These are phyloP conservation scores for Crotalus viridis DNA, from an alignment of 2,113 vertebrate species.

Conservation along the genomic window DNA sequence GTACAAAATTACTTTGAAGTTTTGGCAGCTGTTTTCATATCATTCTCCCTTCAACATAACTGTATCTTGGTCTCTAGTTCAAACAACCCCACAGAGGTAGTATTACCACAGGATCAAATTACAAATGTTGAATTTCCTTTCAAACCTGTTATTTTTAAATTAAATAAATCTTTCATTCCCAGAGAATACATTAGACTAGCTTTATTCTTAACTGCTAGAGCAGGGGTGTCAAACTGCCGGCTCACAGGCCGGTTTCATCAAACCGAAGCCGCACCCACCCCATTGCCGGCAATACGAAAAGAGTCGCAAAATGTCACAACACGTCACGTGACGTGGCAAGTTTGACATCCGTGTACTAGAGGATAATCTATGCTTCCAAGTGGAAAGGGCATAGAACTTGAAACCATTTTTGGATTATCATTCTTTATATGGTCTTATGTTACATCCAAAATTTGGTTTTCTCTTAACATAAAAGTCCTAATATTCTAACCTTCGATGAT, in stretches of 20 bases:
- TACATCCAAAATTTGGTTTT: not conserved
- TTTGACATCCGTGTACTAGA: not conserved
- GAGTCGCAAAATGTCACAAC: no score
- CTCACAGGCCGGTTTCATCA: no score
- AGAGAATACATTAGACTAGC: not conserved
- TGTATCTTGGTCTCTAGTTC: not conserved
- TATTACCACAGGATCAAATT: not conserved
- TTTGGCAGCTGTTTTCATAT: constrained; percentile 35
- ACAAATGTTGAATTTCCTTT: not conserved
- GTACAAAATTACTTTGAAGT: constrained; percentile 10
- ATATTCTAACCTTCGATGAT: not conserved
- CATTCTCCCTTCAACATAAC: constrained; percentile 1
- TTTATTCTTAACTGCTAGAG: not conserved
- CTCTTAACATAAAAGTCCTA: not conserved
- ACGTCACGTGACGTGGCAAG: no score
- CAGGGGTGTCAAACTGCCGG: no score
- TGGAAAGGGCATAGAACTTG: not conserved
- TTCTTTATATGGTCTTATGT: not conserved
- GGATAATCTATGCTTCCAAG: not conserved
- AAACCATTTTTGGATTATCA: not conserved
- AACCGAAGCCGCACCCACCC: no score
- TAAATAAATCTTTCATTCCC: not conserved
- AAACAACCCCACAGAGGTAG: not conserved
- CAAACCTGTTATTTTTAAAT: not conserved
- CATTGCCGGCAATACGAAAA: no score